These are phyloP conservation scores for Aphis craccivora DNA, from an alignment of 1,140 invertebrate genomes.

Conservation along the genomic window DNA sequence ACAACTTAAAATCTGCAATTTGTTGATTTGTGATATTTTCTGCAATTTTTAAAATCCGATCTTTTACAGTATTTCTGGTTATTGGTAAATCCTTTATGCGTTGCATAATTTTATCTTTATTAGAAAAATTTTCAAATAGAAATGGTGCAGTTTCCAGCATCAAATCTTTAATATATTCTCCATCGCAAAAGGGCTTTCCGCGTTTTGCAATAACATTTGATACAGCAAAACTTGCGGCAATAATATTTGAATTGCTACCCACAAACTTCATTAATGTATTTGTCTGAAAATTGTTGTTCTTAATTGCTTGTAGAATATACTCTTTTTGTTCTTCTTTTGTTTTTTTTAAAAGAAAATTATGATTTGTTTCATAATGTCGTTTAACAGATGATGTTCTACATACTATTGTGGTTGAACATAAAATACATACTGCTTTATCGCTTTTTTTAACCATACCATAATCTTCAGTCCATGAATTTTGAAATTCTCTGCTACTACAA, in stretches of 20 bases:
- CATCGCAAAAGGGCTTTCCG: not conserved
- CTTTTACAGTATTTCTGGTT: not conserved
- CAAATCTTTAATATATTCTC: not conserved
- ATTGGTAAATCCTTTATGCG: not conserved
- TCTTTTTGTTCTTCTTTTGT: too few relatives aligned
- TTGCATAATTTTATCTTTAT: conserved; percentile 6
- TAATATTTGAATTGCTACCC: not conserved
- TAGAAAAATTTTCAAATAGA: not conserved
- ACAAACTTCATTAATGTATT: not conserved
- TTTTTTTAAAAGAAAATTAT: too few relatives aligned
- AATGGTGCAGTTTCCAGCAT: not conserved
- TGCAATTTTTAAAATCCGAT: not conserved
- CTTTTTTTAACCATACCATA: too few relatives aligned
- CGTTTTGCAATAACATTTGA: not conserved
- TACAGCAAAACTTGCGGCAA: not conserved
- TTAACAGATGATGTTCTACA: too few relatives aligned
- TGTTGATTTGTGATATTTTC: not conserved
- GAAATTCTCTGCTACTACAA: too few relatives aligned
- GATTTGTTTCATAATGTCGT: too few relatives aligned
- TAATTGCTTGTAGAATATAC: too few relatives aligned
- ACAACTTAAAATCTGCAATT: not conserved
- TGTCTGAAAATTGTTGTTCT: too few relatives aligned
- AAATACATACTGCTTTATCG: too few relatives aligned
- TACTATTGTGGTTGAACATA: too few relatives aligned
- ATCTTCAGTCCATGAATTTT: too few relatives aligned